A percentile compares a stretch with the other conserved stretches of the same genome.
Evolutionary conservation across 2,113 vertebrate genomes (phyloP).

Genomic region (Entelurus aequoreus): DNA sequence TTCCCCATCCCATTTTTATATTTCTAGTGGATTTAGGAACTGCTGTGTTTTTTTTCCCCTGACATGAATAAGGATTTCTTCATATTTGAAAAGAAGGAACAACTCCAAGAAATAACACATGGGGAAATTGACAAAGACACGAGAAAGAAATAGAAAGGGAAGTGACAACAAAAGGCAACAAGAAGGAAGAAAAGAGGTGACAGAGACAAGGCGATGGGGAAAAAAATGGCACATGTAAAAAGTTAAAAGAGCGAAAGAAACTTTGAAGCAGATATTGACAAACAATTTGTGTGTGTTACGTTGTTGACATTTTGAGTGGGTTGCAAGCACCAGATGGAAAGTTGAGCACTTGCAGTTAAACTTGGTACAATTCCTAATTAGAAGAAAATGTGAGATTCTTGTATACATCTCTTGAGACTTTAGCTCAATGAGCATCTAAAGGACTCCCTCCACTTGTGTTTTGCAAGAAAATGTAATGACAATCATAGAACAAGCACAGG

Average conservation of each 20-base stretch:
- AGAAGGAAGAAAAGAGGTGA: conserved; percentile 42
- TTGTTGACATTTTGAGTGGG: conserved; percentile 48
- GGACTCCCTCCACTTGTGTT: too few relatives aligned
- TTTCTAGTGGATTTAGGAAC: conserved; percentile 46
- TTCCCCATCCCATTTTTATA: too few relatives aligned
- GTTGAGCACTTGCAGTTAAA: conserved; percentile 23
- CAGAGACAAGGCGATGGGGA: conserved; percentile 16
- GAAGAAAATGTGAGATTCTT: not conserved
- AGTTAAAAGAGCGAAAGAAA: conserved; percentile 23
- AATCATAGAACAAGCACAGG: too few relatives aligned
- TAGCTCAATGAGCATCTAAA: too few relatives aligned
- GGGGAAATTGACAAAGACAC: conserved; percentile 47
- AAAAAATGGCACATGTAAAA: conserved; percentile 3
- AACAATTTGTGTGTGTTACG: conserved; percentile 39
- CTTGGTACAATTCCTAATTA: not conserved
- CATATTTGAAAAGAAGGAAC: conserved; percentile 32
- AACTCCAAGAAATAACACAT: conserved; percentile 30
- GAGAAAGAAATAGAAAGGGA: conserved; percentile 39
- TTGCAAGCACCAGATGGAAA: conserved; percentile 44
- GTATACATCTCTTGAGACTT: too few relatives aligned
- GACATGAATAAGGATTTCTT: conserved; percentile 43
- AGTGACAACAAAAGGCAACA: conserved; percentile 31
- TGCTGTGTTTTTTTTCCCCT: conserved; percentile 10
- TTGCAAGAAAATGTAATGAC: too few relatives aligned
- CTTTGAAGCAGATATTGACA: conserved; percentile 33